phyloP scores from a whole-genome alignment of 1,140 invertebrate species.

The Theocolax elegans region DNA sequence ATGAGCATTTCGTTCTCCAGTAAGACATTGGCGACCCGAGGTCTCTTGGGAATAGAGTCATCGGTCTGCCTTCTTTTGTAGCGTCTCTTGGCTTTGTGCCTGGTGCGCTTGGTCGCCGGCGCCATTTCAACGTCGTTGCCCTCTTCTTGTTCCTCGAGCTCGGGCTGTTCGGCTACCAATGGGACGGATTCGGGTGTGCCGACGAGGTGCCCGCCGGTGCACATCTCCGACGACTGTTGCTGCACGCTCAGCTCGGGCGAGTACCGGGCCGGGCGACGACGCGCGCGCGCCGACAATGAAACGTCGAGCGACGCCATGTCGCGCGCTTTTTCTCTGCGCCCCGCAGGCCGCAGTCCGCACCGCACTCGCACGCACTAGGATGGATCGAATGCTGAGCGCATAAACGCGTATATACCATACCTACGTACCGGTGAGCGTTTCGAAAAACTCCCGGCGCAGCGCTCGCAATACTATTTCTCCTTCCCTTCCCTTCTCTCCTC shows the following conservation, averaged over 20 bases:
- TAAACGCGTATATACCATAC: neutral
- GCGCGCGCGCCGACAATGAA: slow-evolving; percentile 18
- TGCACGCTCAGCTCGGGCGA: slow-evolving; percentile 25
- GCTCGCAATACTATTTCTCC: slow-evolving; percentile 33
- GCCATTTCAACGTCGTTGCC: slow-evolving; percentile 8
- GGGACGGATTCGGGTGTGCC: neutral
- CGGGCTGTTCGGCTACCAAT: neutral
- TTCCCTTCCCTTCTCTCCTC: slow-evolving; percentile 19
- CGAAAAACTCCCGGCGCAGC: slow-evolving; percentile 24
- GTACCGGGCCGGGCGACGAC: slow-evolving; percentile 36
- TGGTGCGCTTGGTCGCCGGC: neutral
- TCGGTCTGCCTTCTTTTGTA: neutral
- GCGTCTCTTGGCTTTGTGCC: slow-evolving; percentile 18
- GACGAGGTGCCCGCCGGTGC: neutral
- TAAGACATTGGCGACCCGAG: slow-evolving; percentile 30
- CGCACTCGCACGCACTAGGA: neutral
- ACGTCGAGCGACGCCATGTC: slow-evolving; percentile 33
- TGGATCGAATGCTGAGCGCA: neutral
- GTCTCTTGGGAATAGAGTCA: slow-evolving; percentile 7
- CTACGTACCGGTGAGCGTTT: neutral
- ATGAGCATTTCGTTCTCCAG: slow-evolving; percentile 41
- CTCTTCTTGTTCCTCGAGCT: neutral
- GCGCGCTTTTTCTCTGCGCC: too few species aligned
- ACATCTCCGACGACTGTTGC: slow-evolving; percentile 24
- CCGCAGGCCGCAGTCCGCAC: neutral